Evolutionary conservation across 1,140 invertebrate genomes (phyloP), one percentile per base, ranked within the genome.

Genomic region (Trissolcus basalis): DNA sequence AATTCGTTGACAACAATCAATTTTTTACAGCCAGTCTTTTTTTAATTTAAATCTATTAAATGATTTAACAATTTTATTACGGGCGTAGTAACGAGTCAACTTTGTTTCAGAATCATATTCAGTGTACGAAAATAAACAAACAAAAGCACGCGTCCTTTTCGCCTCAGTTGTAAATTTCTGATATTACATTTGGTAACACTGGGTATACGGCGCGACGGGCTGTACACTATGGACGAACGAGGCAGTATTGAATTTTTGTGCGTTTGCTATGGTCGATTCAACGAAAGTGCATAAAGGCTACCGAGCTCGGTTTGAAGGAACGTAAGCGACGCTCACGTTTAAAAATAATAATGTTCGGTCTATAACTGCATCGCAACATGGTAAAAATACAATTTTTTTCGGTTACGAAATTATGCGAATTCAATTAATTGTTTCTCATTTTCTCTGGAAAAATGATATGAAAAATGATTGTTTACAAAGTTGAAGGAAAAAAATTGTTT

Each of bases 191-290:
- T 80, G 59, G 80, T 80, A 79, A 78, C 83, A 83, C 83, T 82
- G 81, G 79, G 82, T 84, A 84, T 84, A 85, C 79, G 74, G 75
- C 75, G 81, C 80, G 81, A 80, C 82, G 80, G 73, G 81, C 78
- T 81, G 82, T 81, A 79, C 79, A 81, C 81, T 82, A 83, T 80
- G 80, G 78, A 70, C 73, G 80, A 80, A 78, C 75, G 80, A 78
- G 80, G 79, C 80, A 80, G 83, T 87, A 87, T 87, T 86, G 86
- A 87, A 87, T 87, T 87, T 87, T 87, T 87, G 84, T 87, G 78
- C 81, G 82, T 85, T 83, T 76, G 78, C 82, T 84, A 86, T 81
- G 83, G 84, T 86, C 84, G 85, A 85, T 86, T 86, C 85, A 83
- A 83, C 84, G 80, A 86, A 86, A 87, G 84, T 86, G 85, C 85